Evolutionary conservation across 2,113 vertebrate species (phyloP), one percentile per base, ranked within the genome.

Genomic region (Shinisaurus crocodilurus): DNA sequence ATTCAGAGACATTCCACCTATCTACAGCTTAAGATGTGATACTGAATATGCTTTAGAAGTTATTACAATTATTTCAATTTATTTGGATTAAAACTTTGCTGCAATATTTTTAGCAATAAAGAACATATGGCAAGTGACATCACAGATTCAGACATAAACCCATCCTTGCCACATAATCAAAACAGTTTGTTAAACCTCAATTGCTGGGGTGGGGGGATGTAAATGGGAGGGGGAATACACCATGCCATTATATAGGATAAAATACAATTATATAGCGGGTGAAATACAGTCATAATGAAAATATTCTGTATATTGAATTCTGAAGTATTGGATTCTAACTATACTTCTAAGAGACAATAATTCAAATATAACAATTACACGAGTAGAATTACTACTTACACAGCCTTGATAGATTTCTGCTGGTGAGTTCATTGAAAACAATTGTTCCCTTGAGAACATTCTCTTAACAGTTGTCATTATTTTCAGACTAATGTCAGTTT

Each of bases 401-500:
- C 10, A 8, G 18, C 45, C 9, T 89, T 67, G 18, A 80, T 20
- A 0, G 9, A 23, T 86, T 29, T 3, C 40, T 60, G 27, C 9
- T 72, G 88, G 37, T 74, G 90, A 91, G 40, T 40, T 85, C 74
- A 92, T 65, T 37, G 50, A 88, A 91, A 89, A 0, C 25, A 43
- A 65, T 1, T 88, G 2, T 72, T 90, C 80, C 65, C 54, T 74
- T 1, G 0, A 90, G 40, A 91, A 25, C 18, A 85, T 20, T 85
- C 40, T 85, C 80, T 89, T 92, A 90, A 65, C 1, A 85, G 2
- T 82, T 3, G 0, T 54, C 0, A 69, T 91, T 86, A 79, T 89
- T 94, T 92, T 88, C 88, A 75, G 43, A 83, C 40, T 90, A 65
- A 87, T 87, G 91, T 70, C 23, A 77, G 0, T 72, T 83, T 85